A percentile compares a stretch with the other conserved stretches of the same genome.
These are phyloP conservation scores for Gryllus longicercus DNA, from an alignment of 2,888 invertebrate genomes.

Conservation along the genomic window DNA sequence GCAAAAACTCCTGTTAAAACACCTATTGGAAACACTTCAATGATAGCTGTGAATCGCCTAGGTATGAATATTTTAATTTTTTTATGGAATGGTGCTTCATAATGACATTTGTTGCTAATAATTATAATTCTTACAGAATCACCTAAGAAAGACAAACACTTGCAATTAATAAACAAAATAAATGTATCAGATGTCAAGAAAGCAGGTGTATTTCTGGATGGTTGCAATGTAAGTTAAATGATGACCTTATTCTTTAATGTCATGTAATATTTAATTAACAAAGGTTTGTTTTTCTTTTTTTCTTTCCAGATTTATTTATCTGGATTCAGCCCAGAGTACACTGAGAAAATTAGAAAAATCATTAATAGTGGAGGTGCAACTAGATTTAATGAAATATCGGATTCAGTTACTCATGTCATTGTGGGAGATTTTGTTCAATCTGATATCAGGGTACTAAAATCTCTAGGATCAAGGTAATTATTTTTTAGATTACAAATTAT, in stretches of 20 bases:
- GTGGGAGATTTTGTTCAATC: constrained; percentile 54
- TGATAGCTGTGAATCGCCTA: too few relatives aligned
- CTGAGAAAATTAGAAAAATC: constrained; percentile 66
- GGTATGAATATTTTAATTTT: too few relatives aligned
- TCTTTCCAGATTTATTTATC: constrained; percentile 60
- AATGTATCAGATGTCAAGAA: constrained; percentile 65
- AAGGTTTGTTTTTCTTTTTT: too few relatives aligned
- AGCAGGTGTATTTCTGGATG: constrained; percentile 81
- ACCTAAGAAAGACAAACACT: not conserved
- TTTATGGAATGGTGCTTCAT: too few relatives aligned
- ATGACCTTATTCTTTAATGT: constrained; percentile 1
- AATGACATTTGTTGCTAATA: too few relatives aligned
- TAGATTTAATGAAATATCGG: constrained; percentile 70
- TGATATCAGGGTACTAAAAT: constrained; percentile 27
- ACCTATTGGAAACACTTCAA: too few relatives aligned
- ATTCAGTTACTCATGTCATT: constrained; percentile 76
- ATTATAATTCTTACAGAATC: not conserved
- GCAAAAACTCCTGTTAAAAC: too few relatives aligned
- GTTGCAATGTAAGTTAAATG: constrained; percentile 67
- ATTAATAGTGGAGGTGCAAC: constrained; percentile 80
- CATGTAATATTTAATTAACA: too few relatives aligned
- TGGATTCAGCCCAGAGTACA: constrained; percentile 60
- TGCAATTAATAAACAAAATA: constrained; percentile 44
- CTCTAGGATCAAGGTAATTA: constrained; percentile 21
- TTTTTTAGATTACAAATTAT: too few relatives aligned